Evolutionary conservation across 2,888 invertebrate genomes (phyloP).

Genomic region (Cryptus armator): DNA sequence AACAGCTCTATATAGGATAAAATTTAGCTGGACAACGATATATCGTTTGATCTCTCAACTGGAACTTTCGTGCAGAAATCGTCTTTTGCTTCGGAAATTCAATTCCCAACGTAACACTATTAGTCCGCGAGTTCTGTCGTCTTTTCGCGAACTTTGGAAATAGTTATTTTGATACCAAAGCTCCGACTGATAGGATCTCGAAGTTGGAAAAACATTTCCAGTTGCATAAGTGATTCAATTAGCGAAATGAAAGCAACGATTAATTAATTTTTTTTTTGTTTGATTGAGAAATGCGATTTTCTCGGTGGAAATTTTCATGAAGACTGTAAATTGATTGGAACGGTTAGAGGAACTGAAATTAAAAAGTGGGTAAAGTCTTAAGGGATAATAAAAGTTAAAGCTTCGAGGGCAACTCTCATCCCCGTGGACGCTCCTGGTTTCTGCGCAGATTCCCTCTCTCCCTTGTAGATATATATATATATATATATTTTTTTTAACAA

Average conservation of each 20-base stretch:
- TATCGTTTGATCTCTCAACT: conserved; percentile 4
- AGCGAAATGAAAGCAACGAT: neutral
- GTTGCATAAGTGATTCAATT: neutral
- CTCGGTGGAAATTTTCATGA: neutral
- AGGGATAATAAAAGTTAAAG: neutral
- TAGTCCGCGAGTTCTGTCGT: neutral
- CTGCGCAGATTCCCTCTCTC: conserved; percentile 33
- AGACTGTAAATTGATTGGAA: neutral
- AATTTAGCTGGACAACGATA: neutral
- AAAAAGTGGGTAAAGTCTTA: neutral
- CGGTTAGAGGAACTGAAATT: neutral
- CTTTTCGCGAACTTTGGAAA: neutral
- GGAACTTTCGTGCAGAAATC: neutral
- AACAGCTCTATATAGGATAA: neutral
- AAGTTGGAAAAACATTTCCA: neutral
- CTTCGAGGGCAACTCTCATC: conserved; percentile 5
- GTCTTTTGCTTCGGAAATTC: no score
- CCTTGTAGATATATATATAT: neutral
- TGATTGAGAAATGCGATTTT: neutral
- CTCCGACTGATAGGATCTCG: neutral
- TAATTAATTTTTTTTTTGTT: neutral
- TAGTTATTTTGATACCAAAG: neutral
- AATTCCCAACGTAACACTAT: no score
- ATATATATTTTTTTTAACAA: conserved; percentile 27
- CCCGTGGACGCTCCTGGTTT: conserved; percentile 33